Evolutionary conservation across 2,888 invertebrate species (phyloP), one percentile per base, ranked within the genome.

Genomic region (Pheosia gnoma): DNA sequence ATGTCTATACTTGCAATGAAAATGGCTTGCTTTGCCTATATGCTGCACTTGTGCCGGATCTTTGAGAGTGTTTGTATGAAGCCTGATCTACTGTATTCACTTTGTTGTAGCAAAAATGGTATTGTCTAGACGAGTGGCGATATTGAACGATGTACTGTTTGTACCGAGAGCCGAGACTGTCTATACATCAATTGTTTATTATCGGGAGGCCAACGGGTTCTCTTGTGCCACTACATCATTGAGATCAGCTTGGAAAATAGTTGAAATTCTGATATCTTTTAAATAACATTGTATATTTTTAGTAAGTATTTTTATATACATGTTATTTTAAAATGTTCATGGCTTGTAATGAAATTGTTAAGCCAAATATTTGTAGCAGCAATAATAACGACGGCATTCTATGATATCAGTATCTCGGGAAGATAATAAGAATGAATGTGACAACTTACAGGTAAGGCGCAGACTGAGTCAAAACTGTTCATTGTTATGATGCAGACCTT

Each of bases 41-140:
- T 25, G 25, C 25, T 25, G 25, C 25, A 25, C 25, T 25, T 25
- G 43, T 43, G 9, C 10, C 43, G 43, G 9, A 0, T 43, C 43
- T 8, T 9, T 10, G 9, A 43, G 11, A 8, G n/a, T 11, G 0
- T 47, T 47, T 11, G 4, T 47, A 5, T 47, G 9, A n/a, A n/a
- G n/a, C 47, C n/a, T 47, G 8, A n/a, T n/a, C n/a, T 47, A 9
- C 47, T 47, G 47, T 47, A 47, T 47, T 9, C n/a, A 47, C 4
- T 11, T 47, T 47, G 25, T 47, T n/a, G 11, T 47, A 11, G 47
- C n/a, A n/a, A 47, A 51, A 55, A 55, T 38, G 3, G 39, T 39
- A 55, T 55, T 55, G 55, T 55, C 55, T 55, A 55, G 55, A 55
- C 55, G 36, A n/a, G 53, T 11, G 9, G 55, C 55, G 39, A 13